phyloP scores from a whole-genome alignment of 2,797 vertebrate species.

The Aeoliscus strigatus region DNA sequence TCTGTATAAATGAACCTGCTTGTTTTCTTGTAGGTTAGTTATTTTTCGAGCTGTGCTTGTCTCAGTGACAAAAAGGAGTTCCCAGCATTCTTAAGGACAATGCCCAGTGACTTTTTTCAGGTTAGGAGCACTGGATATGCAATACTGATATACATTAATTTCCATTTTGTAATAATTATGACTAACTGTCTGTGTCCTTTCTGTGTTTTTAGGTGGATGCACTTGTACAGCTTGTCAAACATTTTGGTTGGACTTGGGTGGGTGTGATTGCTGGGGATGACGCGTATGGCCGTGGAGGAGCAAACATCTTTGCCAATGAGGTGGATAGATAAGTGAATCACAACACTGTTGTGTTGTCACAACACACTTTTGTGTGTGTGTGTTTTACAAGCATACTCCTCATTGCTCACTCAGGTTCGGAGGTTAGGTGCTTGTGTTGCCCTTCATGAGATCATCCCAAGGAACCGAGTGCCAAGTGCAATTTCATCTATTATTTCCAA shows the following conservation, averaged over 20 bases:
- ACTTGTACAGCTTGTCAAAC: constrained; percentile 73
- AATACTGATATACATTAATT: background rate
- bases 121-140: constrained; percentile 27
- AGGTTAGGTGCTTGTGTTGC: constrained; percentile 71
- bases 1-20: background rate
- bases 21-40: constrained; percentile 67
- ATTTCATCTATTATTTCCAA: constrained; percentile 67
- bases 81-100: constrained; percentile 78
- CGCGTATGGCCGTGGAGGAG: constrained; percentile 75
- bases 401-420: constrained; percentile 43
- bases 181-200: background rate
- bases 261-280: constrained; percentile 78
- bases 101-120: constrained; percentile 81
- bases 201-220: constrained; percentile 63
- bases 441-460: constrained; percentile 76
- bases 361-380: background rate
- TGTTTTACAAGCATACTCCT: background rate
- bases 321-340: constrained; percentile 25
- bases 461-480: constrained; percentile 58
- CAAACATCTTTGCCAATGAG: constrained; percentile 71
- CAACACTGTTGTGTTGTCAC: background rate
- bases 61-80: constrained; percentile 77
- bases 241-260: constrained; percentile 80
- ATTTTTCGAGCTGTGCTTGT: constrained; percentile 82
- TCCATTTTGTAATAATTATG: background rate